Conservation (phyloP, 2,113 vertebrate species). For the Microcebus tavaratra region DNA sequence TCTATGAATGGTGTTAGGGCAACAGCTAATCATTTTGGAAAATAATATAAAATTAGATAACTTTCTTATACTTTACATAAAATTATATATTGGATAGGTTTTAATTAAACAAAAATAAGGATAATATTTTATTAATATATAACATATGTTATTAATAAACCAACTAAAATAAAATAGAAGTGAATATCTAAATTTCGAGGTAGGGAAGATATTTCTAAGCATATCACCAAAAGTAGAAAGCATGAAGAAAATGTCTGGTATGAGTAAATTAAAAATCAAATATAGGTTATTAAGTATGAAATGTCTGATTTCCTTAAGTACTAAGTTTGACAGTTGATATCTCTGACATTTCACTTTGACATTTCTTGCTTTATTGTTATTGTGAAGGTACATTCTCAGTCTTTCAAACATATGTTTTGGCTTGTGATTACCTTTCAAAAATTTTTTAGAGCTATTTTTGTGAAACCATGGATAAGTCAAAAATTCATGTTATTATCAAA, state of each 20-base stretch:
- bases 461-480: no score
- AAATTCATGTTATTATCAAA: no score
- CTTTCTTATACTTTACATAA: background rate
- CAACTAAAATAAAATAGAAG: constrained; percentile 5
- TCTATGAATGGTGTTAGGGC: background rate
- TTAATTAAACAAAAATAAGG: constrained; percentile 30
- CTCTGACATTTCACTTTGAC: no score
- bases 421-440: no score
- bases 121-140: background rate
- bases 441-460: no score
- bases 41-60: constrained; percentile 5
- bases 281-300: no score
- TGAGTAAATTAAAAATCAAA: no score
- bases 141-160: background rate
- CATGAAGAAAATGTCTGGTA: background rate
- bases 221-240: background rate
- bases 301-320: no score
- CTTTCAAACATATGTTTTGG: no score
- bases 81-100: background rate
- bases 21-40: background rate
- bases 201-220: background rate
- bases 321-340: no score
- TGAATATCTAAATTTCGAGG: constrained; percentile 16
- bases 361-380: no score
- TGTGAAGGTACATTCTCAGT: no score